Conservation (phyloP, 1,140 invertebrate species). For the Ceratosolen fusciceps region DNA sequence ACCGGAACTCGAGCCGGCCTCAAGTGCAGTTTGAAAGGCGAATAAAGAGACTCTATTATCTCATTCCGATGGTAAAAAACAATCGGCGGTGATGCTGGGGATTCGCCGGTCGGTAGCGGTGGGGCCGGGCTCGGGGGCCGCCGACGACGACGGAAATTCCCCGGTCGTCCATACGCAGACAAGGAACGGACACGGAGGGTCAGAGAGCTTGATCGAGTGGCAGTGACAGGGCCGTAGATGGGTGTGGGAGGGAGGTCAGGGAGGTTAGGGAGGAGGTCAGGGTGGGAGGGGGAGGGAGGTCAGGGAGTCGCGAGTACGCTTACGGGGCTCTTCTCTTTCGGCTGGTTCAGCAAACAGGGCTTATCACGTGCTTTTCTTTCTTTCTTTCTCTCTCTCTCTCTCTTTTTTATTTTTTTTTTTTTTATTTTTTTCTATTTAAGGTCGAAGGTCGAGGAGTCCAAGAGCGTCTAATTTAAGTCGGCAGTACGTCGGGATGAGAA, state of each 20-base stretch:
- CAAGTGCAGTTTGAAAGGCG: neutral
- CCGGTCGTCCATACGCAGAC: neutral
- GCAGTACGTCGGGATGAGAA: too few relatives aligned
- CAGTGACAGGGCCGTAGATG: neutral
- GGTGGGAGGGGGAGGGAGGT: neutral
- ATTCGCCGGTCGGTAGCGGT: slow-evolving; percentile 10
- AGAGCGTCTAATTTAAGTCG: too few relatives aligned
- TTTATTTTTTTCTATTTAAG: too few relatives aligned
- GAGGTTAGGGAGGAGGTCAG: too few relatives aligned
- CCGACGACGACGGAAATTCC: slow-evolving; percentile 38
- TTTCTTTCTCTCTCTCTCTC: neutral
- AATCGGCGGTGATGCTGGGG: slow-evolving; percentile 50
- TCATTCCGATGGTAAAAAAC: slow-evolving; percentile 53
- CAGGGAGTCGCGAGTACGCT: slow-evolving; percentile 51
- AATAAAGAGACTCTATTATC: slow-evolving; percentile 46
- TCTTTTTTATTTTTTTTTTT: neutral
- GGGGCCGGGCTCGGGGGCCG: slow-evolving; percentile 21
- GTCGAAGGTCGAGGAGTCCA: too few relatives aligned
- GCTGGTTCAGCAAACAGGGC: slow-evolving; percentile 35
- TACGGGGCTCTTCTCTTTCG: slow-evolving; percentile 58
- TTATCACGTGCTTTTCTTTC: slow-evolving; percentile 60
- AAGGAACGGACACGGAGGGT: neutral
- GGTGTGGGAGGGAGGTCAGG: neutral
- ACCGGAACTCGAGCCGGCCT: neutral
- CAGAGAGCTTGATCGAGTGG: neutral